Percentiles rank a stretch among this genome's conserved stretches.
phyloP scores from a whole-genome alignment of 2,113 vertebrate species.

The Xenotilapia flavipinnis region DNA sequence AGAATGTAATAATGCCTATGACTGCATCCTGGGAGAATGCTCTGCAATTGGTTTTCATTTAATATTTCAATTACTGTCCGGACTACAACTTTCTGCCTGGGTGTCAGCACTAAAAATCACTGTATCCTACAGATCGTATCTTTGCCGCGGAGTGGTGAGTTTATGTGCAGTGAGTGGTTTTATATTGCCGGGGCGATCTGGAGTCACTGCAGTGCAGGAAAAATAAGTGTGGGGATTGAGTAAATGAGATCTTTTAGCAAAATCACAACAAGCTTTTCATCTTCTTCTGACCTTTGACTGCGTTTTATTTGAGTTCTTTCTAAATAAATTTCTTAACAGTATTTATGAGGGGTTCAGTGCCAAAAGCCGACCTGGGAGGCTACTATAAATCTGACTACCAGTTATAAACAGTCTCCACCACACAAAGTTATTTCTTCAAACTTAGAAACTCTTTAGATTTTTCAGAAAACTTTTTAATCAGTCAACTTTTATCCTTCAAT shows the following conservation, averaged over 20 bases:
- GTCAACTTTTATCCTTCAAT: background rate
- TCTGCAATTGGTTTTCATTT: slow-evolving; percentile 46
- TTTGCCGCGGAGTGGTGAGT: background rate
- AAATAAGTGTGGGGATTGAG: background rate
- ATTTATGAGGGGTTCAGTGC: background rate
- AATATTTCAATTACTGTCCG: slow-evolving; percentile 49
- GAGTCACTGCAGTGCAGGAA: background rate
- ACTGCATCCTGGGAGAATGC: slow-evolving; percentile 31
- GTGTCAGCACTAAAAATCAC: slow-evolving; percentile 10
- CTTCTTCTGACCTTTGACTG: background rate
- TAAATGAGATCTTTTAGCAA: background rate
- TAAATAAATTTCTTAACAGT: background rate
- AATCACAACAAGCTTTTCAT: background rate
- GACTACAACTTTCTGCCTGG: background rate
- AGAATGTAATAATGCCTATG: slow-evolving; percentile 17
- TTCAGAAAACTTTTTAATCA: background rate
- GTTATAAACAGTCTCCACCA: background rate
- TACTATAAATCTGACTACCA: background rate
- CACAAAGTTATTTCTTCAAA: background rate
- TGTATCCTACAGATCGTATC: slow-evolving; percentile 9
- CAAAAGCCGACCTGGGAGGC: background rate
- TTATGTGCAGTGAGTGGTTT: background rate
- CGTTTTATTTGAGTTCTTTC: background rate
- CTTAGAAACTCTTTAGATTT: background rate
- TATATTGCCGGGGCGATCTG: background rate